phyloP scores from a whole-genome alignment of 2,888 invertebrate genomes.

The Pachymerium ferrugineum region DNA sequence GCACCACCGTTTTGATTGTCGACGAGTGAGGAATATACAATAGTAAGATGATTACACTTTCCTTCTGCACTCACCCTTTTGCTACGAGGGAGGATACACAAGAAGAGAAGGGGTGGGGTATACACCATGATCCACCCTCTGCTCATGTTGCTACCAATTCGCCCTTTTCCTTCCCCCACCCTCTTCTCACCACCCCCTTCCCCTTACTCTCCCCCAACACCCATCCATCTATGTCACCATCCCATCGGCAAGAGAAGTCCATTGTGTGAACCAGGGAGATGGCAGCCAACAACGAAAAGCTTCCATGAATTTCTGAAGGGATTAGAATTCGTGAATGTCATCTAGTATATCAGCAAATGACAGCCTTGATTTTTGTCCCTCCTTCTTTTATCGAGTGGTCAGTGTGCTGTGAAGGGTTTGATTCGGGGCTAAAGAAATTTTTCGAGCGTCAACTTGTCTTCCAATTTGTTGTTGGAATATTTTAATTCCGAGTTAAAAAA shows the following conservation, averaged over 20 bases:
- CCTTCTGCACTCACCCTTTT: slow-evolving; percentile 22
- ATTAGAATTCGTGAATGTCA: slow-evolving; percentile 17
- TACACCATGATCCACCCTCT: slow-evolving; percentile 18
- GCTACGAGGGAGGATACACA: slow-evolving; percentile 17
- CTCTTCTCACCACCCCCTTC: slow-evolving; percentile 3
- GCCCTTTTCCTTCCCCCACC: slow-evolving; percentile 25
- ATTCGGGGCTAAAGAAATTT: slow-evolving; percentile 17
- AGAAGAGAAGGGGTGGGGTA: slow-evolving; percentile 27
- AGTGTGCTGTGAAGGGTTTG: slow-evolving; percentile 5
- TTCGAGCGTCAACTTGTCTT: slow-evolving; percentile 6
- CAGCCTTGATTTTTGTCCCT: slow-evolving; percentile 23
- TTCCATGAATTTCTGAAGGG: slow-evolving; percentile 27
- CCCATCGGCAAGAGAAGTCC: slow-evolving; percentile 23
- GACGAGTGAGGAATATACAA: slow-evolving; percentile 7
- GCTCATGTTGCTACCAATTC: slow-evolving; percentile 29
- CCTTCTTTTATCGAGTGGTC: slow-evolving; percentile 27
- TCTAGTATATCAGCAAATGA: slow-evolving; percentile 23
- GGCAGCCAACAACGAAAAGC: slow-evolving; percentile 28
- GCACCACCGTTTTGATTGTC: slow-evolving; percentile 11
- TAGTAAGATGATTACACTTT: slow-evolving; percentile 21
- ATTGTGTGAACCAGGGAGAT: slow-evolving; percentile 13
- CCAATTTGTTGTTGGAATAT: slow-evolving; percentile 25
- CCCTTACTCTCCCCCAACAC: slow-evolving; percentile 12
- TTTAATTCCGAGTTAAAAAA: neutral
- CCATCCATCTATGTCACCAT: slow-evolving; percentile 32